A percentile compares a stretch with the other conserved stretches of the same genome.
Evolutionary conservation across 2,113 vertebrate genomes (phyloP).

Genomic region (Elephantulus edwardii): DNA sequence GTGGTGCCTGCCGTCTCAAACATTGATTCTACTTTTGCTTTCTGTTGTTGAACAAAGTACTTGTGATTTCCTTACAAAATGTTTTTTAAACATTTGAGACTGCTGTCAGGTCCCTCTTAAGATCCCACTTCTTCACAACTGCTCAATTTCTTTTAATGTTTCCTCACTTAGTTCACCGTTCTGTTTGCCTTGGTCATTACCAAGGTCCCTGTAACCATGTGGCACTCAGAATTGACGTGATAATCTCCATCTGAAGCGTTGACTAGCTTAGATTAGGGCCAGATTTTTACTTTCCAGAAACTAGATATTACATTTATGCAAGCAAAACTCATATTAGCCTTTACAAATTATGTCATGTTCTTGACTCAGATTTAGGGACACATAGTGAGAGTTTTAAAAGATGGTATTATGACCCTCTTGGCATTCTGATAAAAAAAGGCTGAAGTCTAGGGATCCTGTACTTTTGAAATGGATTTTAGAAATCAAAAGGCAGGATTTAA

Average conservation of each 20-base stretch:
- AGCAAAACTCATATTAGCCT: neutral
- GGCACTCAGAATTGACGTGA: constrained; percentile 8
- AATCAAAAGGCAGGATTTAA: neutral
- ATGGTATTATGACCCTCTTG: neutral
- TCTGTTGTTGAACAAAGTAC: neutral
- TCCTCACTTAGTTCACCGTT: neutral
- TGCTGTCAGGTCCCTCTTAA: neutral
- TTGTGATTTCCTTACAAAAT: neutral
- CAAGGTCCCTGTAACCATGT: neutral
- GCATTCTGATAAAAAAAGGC: neutral
- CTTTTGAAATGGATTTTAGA: constrained; percentile 30
- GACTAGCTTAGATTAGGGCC: constrained; percentile 36
- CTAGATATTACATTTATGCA: constrained; percentile 10
- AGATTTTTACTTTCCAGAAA: constrained; percentile 29
- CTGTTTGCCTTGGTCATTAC: constrained; percentile 26
- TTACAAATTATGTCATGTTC: neutral
- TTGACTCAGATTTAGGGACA: constrained; percentile 5
- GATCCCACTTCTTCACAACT: constrained; percentile 31
- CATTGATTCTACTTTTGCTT: neutral
- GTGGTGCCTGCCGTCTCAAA: neutral
- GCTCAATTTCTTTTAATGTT: constrained; percentile 3
- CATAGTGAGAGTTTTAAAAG: neutral
- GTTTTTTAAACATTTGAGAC: neutral
- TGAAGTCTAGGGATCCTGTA: neutral
- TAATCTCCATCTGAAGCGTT: constrained; percentile 26